Percentiles rank a stretch among this genome's conserved stretches.
These are phyloP conservation scores for Squalus acanthias DNA, from an alignment of 2,797 vertebrate genomes.

Conservation along the genomic window DNA sequence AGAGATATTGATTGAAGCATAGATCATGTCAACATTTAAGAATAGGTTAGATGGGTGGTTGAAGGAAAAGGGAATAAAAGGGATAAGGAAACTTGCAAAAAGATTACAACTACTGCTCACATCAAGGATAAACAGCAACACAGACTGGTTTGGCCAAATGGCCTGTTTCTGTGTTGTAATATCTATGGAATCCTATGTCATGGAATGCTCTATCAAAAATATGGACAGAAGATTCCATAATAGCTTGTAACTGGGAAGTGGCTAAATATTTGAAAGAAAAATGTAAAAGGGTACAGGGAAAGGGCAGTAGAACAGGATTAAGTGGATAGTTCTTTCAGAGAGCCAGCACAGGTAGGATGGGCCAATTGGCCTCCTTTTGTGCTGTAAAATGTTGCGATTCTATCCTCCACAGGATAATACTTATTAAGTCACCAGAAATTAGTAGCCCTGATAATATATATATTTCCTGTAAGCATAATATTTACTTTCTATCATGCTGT, in stretches of 20 bases:
- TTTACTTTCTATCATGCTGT: not conserved
- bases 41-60: too few species aligned
- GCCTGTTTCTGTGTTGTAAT: not conserved
- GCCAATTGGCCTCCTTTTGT: not conserved
- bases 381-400: not conserved
- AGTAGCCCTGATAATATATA: not conserved
- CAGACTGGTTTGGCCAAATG: not conserved
- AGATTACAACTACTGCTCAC: not conserved
- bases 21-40: too few species aligned
- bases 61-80: too few species aligned
- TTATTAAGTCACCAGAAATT: not conserved
- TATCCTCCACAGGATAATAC: not conserved
- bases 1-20: too few species aligned
- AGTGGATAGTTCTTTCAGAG: not conserved
- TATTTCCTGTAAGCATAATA: not conserved
- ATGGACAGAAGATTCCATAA: not conserved
- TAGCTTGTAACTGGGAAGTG: not conserved
- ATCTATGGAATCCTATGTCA: not conserved
- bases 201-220: not conserved
- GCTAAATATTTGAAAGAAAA: not conserved
- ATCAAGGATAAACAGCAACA: not conserved
- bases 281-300: not conserved
- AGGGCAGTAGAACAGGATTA: not conserved
- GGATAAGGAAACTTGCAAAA: not conserved
- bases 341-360: not conserved